A percentile compares a stretch with the other conserved stretches of the same genome.
phyloP scores from a whole-genome alignment of 2,113 vertebrate species.

The Chaenocephalus aceratus region DNA sequence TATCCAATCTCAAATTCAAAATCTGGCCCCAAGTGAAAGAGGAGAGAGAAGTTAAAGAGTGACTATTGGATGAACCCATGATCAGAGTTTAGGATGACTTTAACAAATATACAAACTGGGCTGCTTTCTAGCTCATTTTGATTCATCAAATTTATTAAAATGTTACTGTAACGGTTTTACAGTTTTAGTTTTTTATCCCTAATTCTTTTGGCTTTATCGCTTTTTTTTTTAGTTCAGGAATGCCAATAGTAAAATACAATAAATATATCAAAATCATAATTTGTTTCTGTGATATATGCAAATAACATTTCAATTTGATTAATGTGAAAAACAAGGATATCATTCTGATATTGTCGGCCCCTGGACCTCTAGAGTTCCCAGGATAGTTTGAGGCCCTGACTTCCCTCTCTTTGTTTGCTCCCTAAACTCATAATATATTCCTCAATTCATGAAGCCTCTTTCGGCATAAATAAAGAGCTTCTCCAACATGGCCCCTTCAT shows the following conservation, averaged over 20 bases:
- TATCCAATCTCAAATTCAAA: too few species aligned
- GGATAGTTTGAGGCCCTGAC: neutral
- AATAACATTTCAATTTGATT: neutral
- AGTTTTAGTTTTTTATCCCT: too few species aligned
- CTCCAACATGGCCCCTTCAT: neutral
- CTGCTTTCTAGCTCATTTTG: too few species aligned
- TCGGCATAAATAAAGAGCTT: conserved; percentile 9
- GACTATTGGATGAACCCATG: too few species aligned
- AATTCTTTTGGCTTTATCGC: too few species aligned
- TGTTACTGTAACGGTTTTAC: too few species aligned
- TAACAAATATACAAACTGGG: too few species aligned
- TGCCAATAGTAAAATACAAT: neutral
- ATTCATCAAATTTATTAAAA: too few species aligned
- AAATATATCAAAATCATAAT: too few species aligned
- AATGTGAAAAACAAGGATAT: neutral
- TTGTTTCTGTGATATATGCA: neutral
- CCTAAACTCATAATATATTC: conserved; percentile 16
- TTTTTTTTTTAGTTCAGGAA: neutral
- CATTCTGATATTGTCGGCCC: neutral
- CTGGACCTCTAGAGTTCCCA: neutral
- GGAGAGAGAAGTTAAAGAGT: too few species aligned
- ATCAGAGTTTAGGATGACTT: too few species aligned
- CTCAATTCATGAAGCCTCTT: conserved; percentile 39
- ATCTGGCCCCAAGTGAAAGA: too few species aligned
- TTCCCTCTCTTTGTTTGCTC: conserved; percentile 24